Evolutionary conservation across 2,888 invertebrate genomes (phyloP).

Genomic region (Tiliacea citrago): DNA sequence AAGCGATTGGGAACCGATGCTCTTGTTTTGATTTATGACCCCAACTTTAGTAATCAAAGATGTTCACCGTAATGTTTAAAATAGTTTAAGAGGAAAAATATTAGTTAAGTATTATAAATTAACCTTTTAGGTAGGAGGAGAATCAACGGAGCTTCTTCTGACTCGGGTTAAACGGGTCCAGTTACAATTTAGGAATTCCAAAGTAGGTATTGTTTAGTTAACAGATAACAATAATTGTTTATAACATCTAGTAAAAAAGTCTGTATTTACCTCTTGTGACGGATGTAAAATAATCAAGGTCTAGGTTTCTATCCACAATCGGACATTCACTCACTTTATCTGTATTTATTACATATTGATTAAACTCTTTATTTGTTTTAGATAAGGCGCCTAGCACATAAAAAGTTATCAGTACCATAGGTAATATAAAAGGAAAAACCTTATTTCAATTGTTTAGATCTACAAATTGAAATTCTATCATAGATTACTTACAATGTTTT

Average conservation of each 20-base stretch:
- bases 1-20: slow-evolving; percentile 84
- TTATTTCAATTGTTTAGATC: not conserved
- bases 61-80: slow-evolving; percentile 68
- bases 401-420: not conserved
- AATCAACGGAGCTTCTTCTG: not conserved
- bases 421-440: not conserved
- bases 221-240: not conserved
- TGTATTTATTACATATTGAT: not conserved
- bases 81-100: slow-evolving; percentile 55
- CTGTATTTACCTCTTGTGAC: not conserved
- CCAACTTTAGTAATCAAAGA: slow-evolving; percentile 73
- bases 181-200: not conserved
- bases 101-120: slow-evolving; percentile 22
- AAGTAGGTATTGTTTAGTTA: not conserved
- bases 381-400: not conserved
- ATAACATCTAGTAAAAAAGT: not conserved
- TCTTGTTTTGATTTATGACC: slow-evolving; percentile 85
- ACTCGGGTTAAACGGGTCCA: not conserved
- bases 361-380: not conserved
- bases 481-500: not conserved
- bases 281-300: slow-evolving; percentile 1
- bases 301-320: slow-evolving; percentile 2
- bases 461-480: not conserved
- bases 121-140: not conserved
- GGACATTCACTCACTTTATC: slow-evolving; percentile 8